Percentiles rank a stretch among this genome's conserved stretches.
These are phyloP conservation scores for Zygothrica quintamaculata DNA, from an alignment of 2,888 invertebrate genomes.

Conservation along the genomic window DNA sequence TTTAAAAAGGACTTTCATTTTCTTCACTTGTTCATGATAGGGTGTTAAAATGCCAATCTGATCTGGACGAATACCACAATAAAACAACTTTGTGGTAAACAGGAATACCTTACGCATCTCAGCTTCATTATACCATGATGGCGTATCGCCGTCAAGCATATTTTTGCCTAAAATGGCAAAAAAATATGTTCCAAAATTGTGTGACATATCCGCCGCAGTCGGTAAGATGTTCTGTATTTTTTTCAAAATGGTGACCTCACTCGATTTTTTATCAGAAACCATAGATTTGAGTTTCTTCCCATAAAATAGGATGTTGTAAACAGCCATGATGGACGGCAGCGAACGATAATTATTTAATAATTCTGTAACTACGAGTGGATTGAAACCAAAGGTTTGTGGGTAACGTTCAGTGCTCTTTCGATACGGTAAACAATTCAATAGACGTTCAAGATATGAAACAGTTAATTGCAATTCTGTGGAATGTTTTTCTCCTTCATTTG, in stretches of 20 bases:
- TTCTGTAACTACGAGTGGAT: conserved; percentile 93
- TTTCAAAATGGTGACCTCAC: conserved; percentile 81
- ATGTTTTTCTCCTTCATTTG: conserved; percentile 89
- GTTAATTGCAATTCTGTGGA: conserved; percentile 88
- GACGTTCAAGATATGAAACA: conserved; percentile 89
- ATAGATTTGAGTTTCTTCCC: conserved; percentile 90
- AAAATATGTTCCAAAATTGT: conserved; percentile 86
- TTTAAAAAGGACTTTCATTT: conserved; percentile 81
- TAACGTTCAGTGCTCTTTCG: conserved; percentile 86
- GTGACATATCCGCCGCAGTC: conserved; percentile 61
- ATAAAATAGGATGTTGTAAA: conserved; percentile 94
- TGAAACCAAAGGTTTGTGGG: conserved; percentile 88
- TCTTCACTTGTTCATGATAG: conserved; percentile 93
- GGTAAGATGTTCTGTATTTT: conserved; percentile 45
- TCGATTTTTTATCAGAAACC: conserved; percentile 79
- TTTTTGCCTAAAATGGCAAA: conserved; percentile 90
- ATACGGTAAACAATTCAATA: conserved; percentile 88
- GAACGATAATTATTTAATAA: conserved; percentile 94
- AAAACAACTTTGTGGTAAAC: conserved; percentile 87
- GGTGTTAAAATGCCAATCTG: conserved; percentile 95
- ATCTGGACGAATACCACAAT: conserved; percentile 86
- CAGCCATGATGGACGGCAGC: conserved; percentile 89
- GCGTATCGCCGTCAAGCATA: conserved; percentile 90
- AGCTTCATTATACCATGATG: conserved; percentile 95
- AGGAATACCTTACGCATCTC: conserved; percentile 87